Evolutionary conservation across 2,113 vertebrate species (phyloP), one percentile per base, ranked within the genome.

Genomic region (Xiphophorus hellerii): DNA sequence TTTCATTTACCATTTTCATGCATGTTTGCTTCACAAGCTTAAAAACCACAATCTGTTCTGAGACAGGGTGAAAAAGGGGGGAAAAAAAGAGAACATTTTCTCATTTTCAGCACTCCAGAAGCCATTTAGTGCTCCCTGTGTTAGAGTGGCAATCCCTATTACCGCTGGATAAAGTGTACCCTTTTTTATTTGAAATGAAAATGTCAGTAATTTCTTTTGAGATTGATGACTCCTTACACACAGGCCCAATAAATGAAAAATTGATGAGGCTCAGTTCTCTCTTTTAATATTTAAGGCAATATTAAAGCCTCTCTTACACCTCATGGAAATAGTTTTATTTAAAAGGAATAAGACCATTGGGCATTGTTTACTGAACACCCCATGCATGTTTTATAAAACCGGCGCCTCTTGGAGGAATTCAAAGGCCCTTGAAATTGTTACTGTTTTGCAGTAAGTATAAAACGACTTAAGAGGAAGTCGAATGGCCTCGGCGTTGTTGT

Each of bases 241-340:
- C 92, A 87, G 93, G 94, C 89, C 94, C 94, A 95, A 94, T 95
- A 95, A 95, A 95, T 95, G 94, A 95, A 95, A 95, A 94, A 95
- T 95, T 94, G 93, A 95, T 95, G 95, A 95, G 92, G 92, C 91
- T 90, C 92, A 91, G 94, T 94, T 94, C 95, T 94, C 92, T 93
- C 94, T 94, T 95, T 95, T 95, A 95, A 95, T 95, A 95, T 95
- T 95, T 94, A 95, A 95, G 94, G 95, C 94, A 94, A 94, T 95
- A 95, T 95, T 95, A 95, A 95, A 95, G 93, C 91, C 93, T 93
- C 92, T 92, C 91, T 92, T 93, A 90, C 91, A 91, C 92, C 91
- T 89, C 92, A 92, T 91, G 92, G 91, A 95, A 94, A 95, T 94
- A 95, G 93, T 95, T 94, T 95, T 94, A 94, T 95, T 95, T 93